These are phyloP conservation scores for Thalassophryne amazonica DNA, from an alignment of 2,797 vertebrate genomes.

Conservation along the genomic window DNA sequence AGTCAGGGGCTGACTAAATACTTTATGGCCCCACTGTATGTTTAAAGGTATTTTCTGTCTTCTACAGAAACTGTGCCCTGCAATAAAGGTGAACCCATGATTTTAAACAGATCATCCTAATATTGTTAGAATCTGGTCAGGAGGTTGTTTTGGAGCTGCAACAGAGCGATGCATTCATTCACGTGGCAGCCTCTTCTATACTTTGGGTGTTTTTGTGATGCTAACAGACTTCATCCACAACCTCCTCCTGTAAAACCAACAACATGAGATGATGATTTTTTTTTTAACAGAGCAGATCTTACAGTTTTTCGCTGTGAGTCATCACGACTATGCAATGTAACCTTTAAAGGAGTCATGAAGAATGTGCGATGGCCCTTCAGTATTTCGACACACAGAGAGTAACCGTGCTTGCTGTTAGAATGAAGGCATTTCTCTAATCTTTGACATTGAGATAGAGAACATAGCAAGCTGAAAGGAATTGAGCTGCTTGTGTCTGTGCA, in stretches of 20 bases:
- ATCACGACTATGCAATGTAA: constrained; percentile 4
- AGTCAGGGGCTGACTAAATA: too few relatives aligned
- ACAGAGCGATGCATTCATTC: constrained; percentile 19
- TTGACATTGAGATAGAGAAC: constrained; percentile 73
- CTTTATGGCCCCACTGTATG: too few relatives aligned
- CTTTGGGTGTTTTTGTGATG: constrained; percentile 9
- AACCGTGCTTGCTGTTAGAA: constrained; percentile 66
- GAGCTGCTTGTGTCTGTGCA: constrained; percentile 60
- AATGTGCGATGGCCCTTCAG: constrained; percentile 9
- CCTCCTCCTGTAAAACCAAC: not conserved
- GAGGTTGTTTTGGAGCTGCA: constrained; percentile 23
- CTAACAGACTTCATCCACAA: not conserved
- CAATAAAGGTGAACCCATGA: constrained; percentile 17
- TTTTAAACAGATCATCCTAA: constrained; percentile 43
- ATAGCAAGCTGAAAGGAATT: constrained; percentile 73
- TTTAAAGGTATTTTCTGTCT: too few relatives aligned
- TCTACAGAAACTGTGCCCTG: constrained; percentile 14
- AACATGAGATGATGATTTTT: too few relatives aligned
- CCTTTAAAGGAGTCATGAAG: constrained; percentile 29
- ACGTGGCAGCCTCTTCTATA: constrained; percentile 38
- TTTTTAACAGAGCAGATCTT: too few relatives aligned
- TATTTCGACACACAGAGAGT: constrained; percentile 66
- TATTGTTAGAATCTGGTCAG: constrained; percentile 39
- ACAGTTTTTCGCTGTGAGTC: constrained; percentile 11
- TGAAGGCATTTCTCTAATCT: constrained; percentile 74